phyloP scores from a whole-genome alignment of 2,113 vertebrate genomes.

The Marcusenius ussheri region DNA sequence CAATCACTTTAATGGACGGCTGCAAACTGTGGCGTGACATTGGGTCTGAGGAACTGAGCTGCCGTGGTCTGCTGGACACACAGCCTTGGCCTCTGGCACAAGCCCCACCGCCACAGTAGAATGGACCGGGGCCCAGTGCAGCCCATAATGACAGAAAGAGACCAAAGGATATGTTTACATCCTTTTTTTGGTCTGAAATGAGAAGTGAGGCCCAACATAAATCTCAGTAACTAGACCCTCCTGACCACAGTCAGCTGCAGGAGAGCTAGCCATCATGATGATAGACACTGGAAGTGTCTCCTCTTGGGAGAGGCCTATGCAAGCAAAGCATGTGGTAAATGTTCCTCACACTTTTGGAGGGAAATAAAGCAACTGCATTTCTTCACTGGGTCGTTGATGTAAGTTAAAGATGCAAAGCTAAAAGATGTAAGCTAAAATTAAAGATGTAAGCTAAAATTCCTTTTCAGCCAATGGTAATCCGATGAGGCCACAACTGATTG shows the following conservation, averaged over 20 bases:
- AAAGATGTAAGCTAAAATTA: no score
- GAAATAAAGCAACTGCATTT: background rate
- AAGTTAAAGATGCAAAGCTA: background rate
- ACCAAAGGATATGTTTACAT: constrained; percentile 14
- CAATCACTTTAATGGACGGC: background rate
- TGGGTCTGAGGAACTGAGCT: background rate
- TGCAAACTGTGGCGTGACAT: background rate
- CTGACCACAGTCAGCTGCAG: background rate
- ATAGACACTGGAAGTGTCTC: background rate
- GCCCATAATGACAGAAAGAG: background rate
- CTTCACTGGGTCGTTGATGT: background rate
- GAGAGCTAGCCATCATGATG: background rate
- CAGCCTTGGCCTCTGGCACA: background rate
- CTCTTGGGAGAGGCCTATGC: background rate
- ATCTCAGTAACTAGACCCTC: constrained; percentile 6
- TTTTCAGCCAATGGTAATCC: background rate
- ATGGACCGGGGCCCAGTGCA: background rate
- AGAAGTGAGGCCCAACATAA: background rate
- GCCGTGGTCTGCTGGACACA: background rate
- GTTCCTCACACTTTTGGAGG: background rate
- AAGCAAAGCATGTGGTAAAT: background rate
- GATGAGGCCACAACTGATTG: background rate
- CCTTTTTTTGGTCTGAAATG: background rate
- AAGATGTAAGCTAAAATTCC: background rate
- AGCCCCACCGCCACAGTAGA: background rate